Percentiles rank a stretch among this genome's conserved stretches.
phyloP scores from a whole-genome alignment of 2,113 vertebrate genomes.

The Poeciliopsis prolifica region DNA sequence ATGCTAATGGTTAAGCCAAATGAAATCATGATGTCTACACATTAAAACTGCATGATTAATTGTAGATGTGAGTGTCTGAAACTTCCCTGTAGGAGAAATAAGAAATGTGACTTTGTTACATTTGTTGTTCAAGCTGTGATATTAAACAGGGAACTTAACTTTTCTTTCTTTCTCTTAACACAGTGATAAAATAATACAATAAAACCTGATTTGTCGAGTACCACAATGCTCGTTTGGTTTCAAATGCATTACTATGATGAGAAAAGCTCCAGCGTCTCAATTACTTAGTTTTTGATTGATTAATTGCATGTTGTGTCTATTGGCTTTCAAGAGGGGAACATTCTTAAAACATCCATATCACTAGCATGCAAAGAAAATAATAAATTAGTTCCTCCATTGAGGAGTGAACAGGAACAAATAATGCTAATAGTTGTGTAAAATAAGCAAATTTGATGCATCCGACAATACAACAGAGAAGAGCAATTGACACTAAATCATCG shows the following conservation, averaged over 20 bases:
- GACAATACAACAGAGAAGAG: conserved; percentile 3
- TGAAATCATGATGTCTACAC: background rate
- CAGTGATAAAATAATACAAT: background rate
- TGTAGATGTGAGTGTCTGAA: background rate
- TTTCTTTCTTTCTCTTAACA: background rate
- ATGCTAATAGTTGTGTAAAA: conserved; percentile 21
- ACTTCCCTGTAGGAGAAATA: background rate
- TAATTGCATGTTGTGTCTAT: conserved; percentile 29
- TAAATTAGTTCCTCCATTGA: conserved; percentile 43
- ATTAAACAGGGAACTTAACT: background rate
- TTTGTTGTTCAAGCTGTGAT: background rate
- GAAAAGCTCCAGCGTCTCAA: background rate
- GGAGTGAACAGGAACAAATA: conserved; percentile 12
- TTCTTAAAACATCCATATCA: conserved; percentile 35
- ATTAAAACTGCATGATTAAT: background rate
- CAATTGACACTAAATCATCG: background rate
- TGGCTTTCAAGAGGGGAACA: conserved; percentile 47
- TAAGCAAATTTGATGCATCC: conserved; percentile 6
- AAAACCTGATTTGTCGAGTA: background rate
- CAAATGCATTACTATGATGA: background rate
- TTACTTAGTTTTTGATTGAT: conserved; percentile 28
- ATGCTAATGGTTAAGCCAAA: background rate
- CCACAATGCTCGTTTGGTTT: background rate
- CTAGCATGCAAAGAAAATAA: conserved; percentile 25
- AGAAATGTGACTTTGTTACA: background rate